Conservation (phyloP, 2,113 vertebrate genomes). For the Uropsilus gracilis region DNA sequence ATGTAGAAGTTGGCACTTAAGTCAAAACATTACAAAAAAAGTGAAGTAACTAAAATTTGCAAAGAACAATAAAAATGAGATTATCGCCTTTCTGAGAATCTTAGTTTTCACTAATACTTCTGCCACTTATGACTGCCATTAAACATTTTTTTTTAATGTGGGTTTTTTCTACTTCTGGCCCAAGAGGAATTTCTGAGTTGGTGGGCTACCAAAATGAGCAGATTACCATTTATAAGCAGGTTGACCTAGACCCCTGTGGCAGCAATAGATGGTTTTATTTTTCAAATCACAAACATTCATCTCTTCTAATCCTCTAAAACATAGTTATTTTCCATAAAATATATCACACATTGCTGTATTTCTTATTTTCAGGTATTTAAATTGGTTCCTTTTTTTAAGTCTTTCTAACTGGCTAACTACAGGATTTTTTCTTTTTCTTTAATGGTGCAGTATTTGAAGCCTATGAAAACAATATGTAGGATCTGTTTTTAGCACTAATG, state of each 20-base stretch:
- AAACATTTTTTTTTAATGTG: background rate
- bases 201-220: background rate
- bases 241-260: background rate
- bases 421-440: background rate
- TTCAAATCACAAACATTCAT: background rate
- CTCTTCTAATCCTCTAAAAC: background rate
- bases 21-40: background rate
- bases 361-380: background rate
- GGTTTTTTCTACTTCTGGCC: background rate
- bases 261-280: background rate
- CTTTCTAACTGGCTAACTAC: slow-evolving; percentile 3
- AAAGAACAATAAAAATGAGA: background rate
- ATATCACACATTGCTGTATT: background rate
- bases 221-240: background rate
- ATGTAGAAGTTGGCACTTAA: background rate
- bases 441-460: background rate
- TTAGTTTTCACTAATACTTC: background rate
- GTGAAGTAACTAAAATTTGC: background rate
- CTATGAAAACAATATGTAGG: background rate
- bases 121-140: background rate
- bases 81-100: background rate
- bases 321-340: background rate
- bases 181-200: background rate
- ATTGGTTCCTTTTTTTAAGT: background rate
- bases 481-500: background rate